Evolutionary conservation across 1,140 invertebrate species (phyloP).

Genomic region (Microplitis mediator): DNA sequence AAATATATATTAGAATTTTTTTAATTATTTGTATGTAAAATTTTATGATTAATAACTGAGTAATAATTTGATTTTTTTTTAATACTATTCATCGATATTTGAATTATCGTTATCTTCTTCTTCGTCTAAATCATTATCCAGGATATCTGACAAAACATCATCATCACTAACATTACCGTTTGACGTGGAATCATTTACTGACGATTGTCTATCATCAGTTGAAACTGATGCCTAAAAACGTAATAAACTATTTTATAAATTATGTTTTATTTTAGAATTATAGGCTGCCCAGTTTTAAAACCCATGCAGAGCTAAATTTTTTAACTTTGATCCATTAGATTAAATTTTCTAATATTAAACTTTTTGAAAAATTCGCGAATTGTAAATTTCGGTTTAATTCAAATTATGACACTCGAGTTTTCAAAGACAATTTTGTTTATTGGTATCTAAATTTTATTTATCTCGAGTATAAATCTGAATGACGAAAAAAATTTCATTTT

Average conservation of each 20-base stretch:
- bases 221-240: conserved; percentile 5
- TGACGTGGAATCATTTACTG: not conserved
- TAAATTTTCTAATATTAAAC: not conserved
- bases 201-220: not conserved
- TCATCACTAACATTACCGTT: not conserved
- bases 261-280: no score
- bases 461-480: no score
- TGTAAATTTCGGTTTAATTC: no score
- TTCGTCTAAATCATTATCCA: conserved; percentile 1
- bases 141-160: conserved; percentile 12
- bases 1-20: not conserved
- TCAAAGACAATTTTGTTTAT: no score
- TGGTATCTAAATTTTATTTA: no score
- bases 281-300: no score
- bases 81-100: conserved; percentile 7
- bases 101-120: not conserved
- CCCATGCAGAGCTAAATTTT: no score
- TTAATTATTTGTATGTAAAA: not conserved
- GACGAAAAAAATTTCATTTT: no score
- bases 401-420: no score
- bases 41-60: not conserved
- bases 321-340: not conserved
- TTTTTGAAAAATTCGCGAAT: no score
- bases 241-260: no score
- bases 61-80: conserved; percentile 5